These are phyloP conservation scores for Athene cunicularia DNA, from an alignment of 2,113 vertebrate genomes.

Conservation along the genomic window DNA sequence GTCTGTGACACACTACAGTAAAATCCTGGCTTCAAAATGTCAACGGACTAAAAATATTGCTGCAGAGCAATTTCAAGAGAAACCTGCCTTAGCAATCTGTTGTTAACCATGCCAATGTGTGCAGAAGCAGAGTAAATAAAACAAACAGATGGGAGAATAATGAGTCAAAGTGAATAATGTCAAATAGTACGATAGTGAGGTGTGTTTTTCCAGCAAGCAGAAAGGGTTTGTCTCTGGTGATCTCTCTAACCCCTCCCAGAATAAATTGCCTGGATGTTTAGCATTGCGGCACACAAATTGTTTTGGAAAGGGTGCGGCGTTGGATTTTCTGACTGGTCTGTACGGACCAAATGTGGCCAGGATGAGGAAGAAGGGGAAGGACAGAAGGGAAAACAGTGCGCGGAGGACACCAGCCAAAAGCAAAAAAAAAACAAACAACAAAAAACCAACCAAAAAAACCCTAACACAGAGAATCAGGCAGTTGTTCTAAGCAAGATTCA, in stretches of 20 bases:
- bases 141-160: neutral
- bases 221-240: neutral
- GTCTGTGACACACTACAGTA: rapidly evolving
- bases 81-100: neutral
- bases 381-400: rapidly evolving
- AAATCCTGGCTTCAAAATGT: neutral
- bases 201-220: neutral
- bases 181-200: rapidly evolving
- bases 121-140: neutral
- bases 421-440: neutral
- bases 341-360: neutral
- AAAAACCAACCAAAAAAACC: neutral
- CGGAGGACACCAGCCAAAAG: neutral
- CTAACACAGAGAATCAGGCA: rapidly evolving
- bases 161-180: neutral
- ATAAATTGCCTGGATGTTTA: neutral
- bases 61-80: neutral
- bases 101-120: neutral
- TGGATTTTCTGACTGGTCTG: neutral
- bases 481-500: neutral
- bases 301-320: neutral
- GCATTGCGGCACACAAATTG: neutral
- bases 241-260: neutral
- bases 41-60: neutral
- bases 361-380: neutral